Evolutionary conservation across 2,797 vertebrate species (phyloP), one percentile per base, ranked within the genome.

Genomic region (Telmatherina bonti): DNA sequence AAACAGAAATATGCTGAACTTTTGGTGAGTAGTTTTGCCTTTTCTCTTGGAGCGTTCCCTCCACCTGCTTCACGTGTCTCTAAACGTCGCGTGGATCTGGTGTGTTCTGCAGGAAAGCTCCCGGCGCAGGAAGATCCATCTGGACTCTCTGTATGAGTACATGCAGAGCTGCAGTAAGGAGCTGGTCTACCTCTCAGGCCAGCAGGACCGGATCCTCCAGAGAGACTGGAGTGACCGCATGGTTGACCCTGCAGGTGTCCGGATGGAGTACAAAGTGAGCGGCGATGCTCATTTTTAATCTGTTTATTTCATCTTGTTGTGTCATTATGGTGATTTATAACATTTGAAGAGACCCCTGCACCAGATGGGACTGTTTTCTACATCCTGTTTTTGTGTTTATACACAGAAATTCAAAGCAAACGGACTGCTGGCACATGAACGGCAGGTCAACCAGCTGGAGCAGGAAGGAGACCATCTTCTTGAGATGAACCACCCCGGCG

Each of bases 171-270:
- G 96, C 93, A 95, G 85, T 2, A 97, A 96, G 84, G 96, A 98
- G 93, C 91, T 97, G 88, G 52, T 80, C 20, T 94, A 93, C 86
- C 93, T 98, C 90, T 94, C 87, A 0, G 92, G 95, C 0, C 95
- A 96, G 88, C 95, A 98, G 93, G 95, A 94, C 16, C 91, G 81
- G 84, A 95, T 98, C 87, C 85, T 96, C 76, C 93, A 93, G 84
- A 95, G 94, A 79, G 97, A 99, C 93, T 99, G 97, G 97, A 99
- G 97, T 1, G 97, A 99, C 75, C 94, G 93, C 60, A 96, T 97
- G 93, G 31, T 62, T 0, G 96, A 98, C 12, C 83, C 93, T 0
- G 72, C 77, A 0, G 92, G 93, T 0, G 69, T 96, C 65, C 94
- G 95, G 35, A 93, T 87, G 47, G 94, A 97, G 79, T 97, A 96